Base-by-base conservation (phyloP, 37 sponge, comb jelly and placozoan species). In the Ianthella basta region DNA sequence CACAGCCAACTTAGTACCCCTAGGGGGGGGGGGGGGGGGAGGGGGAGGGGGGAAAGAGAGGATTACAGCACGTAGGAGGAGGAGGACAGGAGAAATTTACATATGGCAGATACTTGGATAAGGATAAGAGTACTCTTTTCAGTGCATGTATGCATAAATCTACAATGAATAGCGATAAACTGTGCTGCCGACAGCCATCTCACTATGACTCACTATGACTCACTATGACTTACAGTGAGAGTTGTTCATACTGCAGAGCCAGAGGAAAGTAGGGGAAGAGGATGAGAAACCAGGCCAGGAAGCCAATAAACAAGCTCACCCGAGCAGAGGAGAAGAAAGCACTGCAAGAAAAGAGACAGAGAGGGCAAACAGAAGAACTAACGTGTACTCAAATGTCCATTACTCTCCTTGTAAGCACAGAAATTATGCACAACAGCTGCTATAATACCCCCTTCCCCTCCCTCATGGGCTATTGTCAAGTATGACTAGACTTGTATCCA, bases 241-340 rank as follows among this genome's bases (percentile, higher is more conserved):
- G 44, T 0, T 44, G 19, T 32, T 80, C 83, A 40, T 64, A 87
- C 21, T 56, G 56, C 14, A 29, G 15, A 5, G 83, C 39, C 20
- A 96, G 34, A 79, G 91, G 85, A 67, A 96, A 56, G 33, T 82
- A 88, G 0, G 96, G 96, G 20, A 93, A 50, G 56, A 78, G 91
- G 80, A 83, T 85, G 55, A 86, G 41, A 40, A 93, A 96, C 94
- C 93, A 96, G 33, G 81, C 80, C 29, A 96, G 79, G 63, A 88
- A 91, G 12, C 89, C 86, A 57, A 88, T 84, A 12, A 93, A 78
- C 24, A 96, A 68, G 70, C 88, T 91, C 2, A 96, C 74, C 18
- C 91, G 80, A 24, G 96, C 84, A 41, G 94, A 89, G 19, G 91
- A 78, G 78, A 96, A 96, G 84, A 88, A 93, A 13, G 94, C 87